Evolutionary conservation across 2,888 invertebrate genomes (phyloP), one percentile per base, ranked within the genome.

Genomic region (Cynaeus angustus): DNA sequence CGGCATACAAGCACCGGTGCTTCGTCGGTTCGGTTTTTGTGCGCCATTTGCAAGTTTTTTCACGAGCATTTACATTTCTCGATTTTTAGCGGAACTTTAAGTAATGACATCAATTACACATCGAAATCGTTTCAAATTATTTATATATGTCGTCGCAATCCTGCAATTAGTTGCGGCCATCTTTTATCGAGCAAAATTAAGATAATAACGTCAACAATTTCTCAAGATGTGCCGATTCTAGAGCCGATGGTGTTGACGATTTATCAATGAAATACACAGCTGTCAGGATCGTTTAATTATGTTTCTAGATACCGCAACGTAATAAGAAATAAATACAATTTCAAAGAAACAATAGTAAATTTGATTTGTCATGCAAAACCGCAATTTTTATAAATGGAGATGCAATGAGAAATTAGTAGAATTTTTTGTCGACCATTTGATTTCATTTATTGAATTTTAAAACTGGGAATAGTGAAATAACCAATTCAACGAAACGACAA

Each of bases 41-140:
- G 26, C 59, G 14, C 12, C 59, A 59, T 59, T 56, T 59, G 30
- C 59, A 13, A 46, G 59, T 59, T 59, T 59, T 59, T 59, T 28
- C 59, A 6, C 14, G 12, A 45, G 38, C 68, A 65, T 71, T 71
- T 71, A 65, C 56, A 71, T 68, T 71, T 71, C 68, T 69, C 30
- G 64, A 69, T 71, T 68, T 62, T 55, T 59, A 67, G 59, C 59
- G 55, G 64, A 28, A 55, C 41, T 53, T 38, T 30, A 58, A 45
- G 45, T 65, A 68, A 70, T 53, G 71, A 64, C 68, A 66, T 68
- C 68, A 66, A 68, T 65, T 64, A 64, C 64, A 30, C 61, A 41
- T 64, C 53, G 43, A 53, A 53, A 64, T 64, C 38, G 64, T 43
- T 14, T 21, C 64, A 12, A 64, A 53, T 64, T 64, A 64, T 64